Evolutionary conservation across 2,888 invertebrate species (phyloP).

Genomic region (Perizoma flavofasciatum): DNA sequence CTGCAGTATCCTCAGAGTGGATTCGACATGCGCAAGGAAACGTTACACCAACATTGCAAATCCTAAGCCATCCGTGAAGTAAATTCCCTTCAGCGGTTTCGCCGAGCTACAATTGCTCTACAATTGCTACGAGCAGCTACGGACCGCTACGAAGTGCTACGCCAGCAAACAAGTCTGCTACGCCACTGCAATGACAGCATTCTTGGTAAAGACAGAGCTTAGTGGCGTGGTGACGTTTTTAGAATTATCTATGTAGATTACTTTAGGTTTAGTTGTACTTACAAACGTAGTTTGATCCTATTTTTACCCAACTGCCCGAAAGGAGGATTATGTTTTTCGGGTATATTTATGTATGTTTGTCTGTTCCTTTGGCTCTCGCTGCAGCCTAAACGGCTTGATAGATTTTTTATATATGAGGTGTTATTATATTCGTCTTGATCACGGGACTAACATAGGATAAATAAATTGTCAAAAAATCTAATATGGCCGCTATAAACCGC

Average conservation of each 20-base stretch:
- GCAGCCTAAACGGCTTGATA: no score
- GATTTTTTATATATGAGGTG: no score
- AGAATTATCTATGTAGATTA: not conserved
- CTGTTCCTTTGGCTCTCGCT: no score
- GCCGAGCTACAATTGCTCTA: constrained; percentile 28
- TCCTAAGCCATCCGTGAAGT: constrained; percentile 29
- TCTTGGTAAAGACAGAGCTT: constrained; percentile 19
- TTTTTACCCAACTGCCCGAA: no score
- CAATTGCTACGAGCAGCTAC: constrained; percentile 29
- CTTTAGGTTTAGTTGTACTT: no score
- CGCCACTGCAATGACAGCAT: constrained; percentile 22
- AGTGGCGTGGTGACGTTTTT: constrained; percentile 6
- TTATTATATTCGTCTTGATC: no score
- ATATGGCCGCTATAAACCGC: no score
- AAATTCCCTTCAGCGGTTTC: constrained; percentile 30
- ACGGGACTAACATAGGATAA: no score
- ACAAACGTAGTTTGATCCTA: no score
- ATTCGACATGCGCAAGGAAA: constrained; percentile 18
- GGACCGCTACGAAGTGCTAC: constrained; percentile 28
- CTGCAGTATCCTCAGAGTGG: constrained; percentile 13
- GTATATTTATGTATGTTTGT: no score
- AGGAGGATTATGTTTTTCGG: no score
- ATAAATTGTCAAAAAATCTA: no score
- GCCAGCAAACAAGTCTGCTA: constrained; percentile 26
- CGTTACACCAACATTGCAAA: constrained; percentile 22